phyloP scores from a whole-genome alignment of 2,113 vertebrate genomes.

The Patagioenas fasciata region DNA sequence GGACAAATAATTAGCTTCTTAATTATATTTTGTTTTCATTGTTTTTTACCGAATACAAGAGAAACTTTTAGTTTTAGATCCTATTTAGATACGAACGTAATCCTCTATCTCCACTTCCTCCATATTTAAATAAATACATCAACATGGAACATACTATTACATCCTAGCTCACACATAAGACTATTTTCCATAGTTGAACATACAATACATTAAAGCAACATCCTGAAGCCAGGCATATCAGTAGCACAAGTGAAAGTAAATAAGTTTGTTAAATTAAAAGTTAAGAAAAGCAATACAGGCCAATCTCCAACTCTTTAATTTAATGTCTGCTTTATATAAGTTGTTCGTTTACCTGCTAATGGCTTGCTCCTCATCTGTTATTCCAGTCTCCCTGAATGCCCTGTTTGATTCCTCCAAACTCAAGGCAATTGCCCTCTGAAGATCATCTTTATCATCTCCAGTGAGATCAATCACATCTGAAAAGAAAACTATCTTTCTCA shows the following conservation, averaged over 20 bases:
- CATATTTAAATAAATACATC: constrained; percentile 7
- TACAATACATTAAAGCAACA: constrained; percentile 42
- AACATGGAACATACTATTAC: constrained; percentile 21
- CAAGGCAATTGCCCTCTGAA: constrained; percentile 97
- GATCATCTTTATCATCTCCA: constrained; percentile 99
- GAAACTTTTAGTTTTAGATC: neutral
- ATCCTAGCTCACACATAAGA: constrained; percentile 5
- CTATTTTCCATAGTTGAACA: constrained; percentile 20
- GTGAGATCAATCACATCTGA: constrained; percentile 98
- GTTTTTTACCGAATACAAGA: neutral
- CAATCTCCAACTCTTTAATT: constrained; percentile 55
- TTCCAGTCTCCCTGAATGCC: constrained; percentile 96
- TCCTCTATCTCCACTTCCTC: constrained; percentile 12
- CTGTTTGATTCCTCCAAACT: constrained; percentile 97
- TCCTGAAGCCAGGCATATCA: constrained; percentile 53
- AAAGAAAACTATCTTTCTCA: constrained; percentile 78
- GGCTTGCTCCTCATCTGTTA: constrained; percentile 98
- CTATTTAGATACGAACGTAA: constrained; percentile 17
- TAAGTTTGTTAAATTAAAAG: constrained; percentile 35
- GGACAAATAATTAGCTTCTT: neutral
- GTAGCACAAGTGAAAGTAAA: constrained; percentile 51
- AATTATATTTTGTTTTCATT: neutral
- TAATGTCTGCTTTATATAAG: constrained; percentile 63
- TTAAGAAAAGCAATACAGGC: constrained; percentile 60
- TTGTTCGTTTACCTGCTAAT: constrained; percentile 91